These are phyloP conservation scores for Heteropelma amictum DNA, from an alignment of 2,888 invertebrate genomes.

Conservation along the genomic window DNA sequence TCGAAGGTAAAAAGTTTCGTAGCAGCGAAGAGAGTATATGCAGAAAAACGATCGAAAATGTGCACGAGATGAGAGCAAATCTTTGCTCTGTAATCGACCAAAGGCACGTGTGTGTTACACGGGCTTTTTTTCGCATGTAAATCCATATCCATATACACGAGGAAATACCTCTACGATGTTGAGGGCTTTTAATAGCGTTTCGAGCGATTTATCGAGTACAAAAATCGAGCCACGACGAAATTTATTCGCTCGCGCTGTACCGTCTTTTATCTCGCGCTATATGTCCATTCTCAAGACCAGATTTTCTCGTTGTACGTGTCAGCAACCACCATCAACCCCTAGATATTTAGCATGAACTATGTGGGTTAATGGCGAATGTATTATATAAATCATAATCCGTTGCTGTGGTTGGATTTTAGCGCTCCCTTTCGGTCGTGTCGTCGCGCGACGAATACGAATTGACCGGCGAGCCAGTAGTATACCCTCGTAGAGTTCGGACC, in stretches of 20 bases:
- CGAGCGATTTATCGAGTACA: conserved; percentile 23
- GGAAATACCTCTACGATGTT: conserved; percentile 5
- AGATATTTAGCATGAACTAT: background rate
- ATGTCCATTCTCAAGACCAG: background rate
- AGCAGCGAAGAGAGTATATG: background rate
- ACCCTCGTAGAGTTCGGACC: conserved; percentile 13
- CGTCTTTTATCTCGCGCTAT: background rate
- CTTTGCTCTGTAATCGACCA: too few relatives aligned
- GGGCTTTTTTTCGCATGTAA: conserved; percentile 12
- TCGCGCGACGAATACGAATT: conserved; percentile 33
- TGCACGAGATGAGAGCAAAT: background rate
- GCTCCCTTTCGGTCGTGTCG: background rate
- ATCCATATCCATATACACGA: background rate
- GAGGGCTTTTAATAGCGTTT: conserved; percentile 10
- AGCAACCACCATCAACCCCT: background rate
- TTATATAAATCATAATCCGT: conserved; percentile 49
- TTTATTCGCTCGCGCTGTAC: background rate
- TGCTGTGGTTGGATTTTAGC: conserved; percentile 17
- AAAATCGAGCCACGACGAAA: background rate
- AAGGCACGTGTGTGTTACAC: background rate
- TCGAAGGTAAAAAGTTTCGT: background rate
- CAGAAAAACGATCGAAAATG: background rate
- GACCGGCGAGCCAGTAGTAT: conserved; percentile 10
- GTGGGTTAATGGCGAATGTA: background rate
- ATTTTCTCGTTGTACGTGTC: background rate